These are phyloP conservation scores for Lepidocyrtoides sp. DNA, from an alignment of 2,888 invertebrate genomes.

Conservation along the genomic window DNA sequence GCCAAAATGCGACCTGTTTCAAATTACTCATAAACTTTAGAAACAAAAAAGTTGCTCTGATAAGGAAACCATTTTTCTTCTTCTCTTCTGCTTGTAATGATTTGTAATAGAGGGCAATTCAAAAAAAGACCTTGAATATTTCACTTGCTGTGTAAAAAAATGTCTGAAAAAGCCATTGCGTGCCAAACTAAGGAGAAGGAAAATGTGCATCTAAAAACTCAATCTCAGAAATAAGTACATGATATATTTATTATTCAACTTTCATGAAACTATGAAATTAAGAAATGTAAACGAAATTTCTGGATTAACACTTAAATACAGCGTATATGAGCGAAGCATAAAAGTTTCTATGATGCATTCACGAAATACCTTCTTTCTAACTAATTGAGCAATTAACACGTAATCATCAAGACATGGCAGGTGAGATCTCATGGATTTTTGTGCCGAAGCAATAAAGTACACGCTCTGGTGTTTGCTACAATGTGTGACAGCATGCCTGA, in stretches of 20 bases:
- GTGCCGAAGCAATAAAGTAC: conserved; percentile 56
- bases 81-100: background rate
- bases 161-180: no score
- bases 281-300: no score
- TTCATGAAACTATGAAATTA: no score
- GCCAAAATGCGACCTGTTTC: conserved; percentile 17
- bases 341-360: no score
- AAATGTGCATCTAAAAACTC: no score
- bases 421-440: conserved; percentile 57
- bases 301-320: background rate
- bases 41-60: background rate
- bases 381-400: conserved; percentile 73
- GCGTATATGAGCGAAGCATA: no score
- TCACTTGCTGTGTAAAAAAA: no score
- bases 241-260: no score
- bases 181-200: no score
- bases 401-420: conserved; percentile 59
- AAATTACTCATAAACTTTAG: background rate
- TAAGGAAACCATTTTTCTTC: background rate
- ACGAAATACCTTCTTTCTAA: conserved; percentile 13
- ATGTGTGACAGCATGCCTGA: conserved; percentile 3
- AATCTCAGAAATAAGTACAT: no score
- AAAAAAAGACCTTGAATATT: background rate
- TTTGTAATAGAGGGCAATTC: background rate
- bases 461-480: background rate